Percentiles rank a stretch among this genome's conserved stretches.
Conservation (phyloP, 2,797 vertebrate genomes). For the Anabas testudineus region DNA sequence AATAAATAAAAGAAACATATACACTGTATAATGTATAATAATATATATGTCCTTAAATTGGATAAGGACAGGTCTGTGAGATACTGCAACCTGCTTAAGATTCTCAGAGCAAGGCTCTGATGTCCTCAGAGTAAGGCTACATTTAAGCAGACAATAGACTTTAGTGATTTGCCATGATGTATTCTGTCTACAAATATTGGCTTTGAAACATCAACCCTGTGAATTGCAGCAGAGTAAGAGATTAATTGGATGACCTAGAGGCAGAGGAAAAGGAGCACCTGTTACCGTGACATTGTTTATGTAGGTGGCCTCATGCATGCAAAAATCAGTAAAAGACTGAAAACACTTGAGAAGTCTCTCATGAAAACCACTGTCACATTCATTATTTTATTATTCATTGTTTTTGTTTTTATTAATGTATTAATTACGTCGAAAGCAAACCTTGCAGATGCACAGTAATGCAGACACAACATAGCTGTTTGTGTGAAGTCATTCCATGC, state of each 20-base stretch:
- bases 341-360: not conserved
- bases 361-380: not conserved
- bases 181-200: conserved; percentile 18
- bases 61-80: not conserved
- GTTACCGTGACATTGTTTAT: conserved; percentile 46
- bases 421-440: too few relatives aligned
- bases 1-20: too few relatives aligned
- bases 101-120: too few relatives aligned
- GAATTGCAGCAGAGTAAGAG: conserved; percentile 24
- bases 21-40: too few relatives aligned
- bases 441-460: not conserved
- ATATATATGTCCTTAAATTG: too few relatives aligned
- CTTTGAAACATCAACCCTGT: conserved; percentile 22
- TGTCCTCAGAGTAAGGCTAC: not conserved
- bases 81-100: not conserved
- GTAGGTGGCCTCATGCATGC: not conserved
- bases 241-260: conserved; percentile 57
- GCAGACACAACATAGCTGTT: not conserved
- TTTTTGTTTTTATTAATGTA: too few relatives aligned
- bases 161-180: conserved; percentile 7
- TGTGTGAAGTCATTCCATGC: conserved; percentile 11
- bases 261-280: conserved; percentile 48
- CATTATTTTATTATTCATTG: not conserved
- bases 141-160: conserved; percentile 2
- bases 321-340: not conserved